Base-by-base conservation (phyloP, 1,140 invertebrate species). In the Mamestra configurata region DNA sequence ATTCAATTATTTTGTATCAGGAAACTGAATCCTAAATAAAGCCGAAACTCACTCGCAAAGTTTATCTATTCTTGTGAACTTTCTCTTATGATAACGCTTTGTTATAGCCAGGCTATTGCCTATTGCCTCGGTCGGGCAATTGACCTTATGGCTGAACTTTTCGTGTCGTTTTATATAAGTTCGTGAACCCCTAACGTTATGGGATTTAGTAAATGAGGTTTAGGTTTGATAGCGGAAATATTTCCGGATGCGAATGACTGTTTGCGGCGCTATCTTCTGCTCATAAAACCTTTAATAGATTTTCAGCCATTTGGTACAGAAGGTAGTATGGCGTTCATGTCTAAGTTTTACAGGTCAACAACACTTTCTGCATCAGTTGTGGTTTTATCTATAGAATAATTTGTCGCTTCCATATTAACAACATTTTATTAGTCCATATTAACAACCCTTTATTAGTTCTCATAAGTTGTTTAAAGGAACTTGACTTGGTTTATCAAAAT, bases 101-200 rank as follows among this genome's bases (percentile, higher is more conserved):
- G 22, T 24, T 7, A 55, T 55, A 15, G 18, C 15, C 51, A 4
- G 51, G n/a, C n/a, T n/a, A n/a, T n/a, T n/a, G n/a, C n/a, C 18
- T 24, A 55, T 55, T 22, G 20, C 51, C 20, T 1, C 6, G 6
- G 20, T 55, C n/a, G n/a, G 7, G 20, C 18, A 55, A 55, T 61
- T 61, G 57, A 37, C 27, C 57, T 61, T n/a, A 59, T 24, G 1
- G 8, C 27, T 35, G 57, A 22, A 55, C 51, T 61, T 61, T 35
- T 61, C 57, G 24, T 61, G 31, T 31, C 57, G 27, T 61, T 55
- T 61, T 37, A 61, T 61, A 35, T 35, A n/a, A 37, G 57, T 61
- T 61, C 57, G n/a, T 18, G 31, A 18, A 61, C 57, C 57, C 15
- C 57, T n/a, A 2, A 18, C 31, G 6, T 61, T 31, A 61, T 61